Evolutionary conservation across 23 tunicate species (phyloP).

Genomic region (Ciona savignyi): DNA sequence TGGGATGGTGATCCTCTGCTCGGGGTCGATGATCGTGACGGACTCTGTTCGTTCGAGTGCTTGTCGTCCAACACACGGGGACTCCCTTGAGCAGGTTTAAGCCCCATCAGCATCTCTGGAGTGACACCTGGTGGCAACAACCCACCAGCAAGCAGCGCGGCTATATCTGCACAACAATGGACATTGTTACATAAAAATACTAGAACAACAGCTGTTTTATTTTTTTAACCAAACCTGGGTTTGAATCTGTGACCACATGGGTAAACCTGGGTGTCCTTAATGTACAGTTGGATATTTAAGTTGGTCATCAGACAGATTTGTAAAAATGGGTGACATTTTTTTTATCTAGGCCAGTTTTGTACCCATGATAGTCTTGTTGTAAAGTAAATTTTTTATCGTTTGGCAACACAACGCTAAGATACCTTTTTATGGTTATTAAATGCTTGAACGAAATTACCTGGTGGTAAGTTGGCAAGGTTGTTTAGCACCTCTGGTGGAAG

Average conservation of each 20-base stretch:
- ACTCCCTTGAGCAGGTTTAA: conserved; percentile 13
- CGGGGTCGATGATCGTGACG: conserved; percentile 44
- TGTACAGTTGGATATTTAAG: too few species aligned
- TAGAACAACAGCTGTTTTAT: too few species aligned
- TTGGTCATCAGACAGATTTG: too few species aligned
- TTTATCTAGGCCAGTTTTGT: neutral
- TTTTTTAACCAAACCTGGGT: too few species aligned
- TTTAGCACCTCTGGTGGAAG: conserved; percentile 46
- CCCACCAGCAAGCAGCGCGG: conserved; percentile 46
- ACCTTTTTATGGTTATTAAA: neutral
- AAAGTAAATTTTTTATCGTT: too few species aligned
- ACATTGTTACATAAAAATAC: neutral
- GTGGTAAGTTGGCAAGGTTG: conserved; percentile 34
- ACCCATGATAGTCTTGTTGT: neutral
- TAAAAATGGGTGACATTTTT: neutral
- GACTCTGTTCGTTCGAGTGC: conserved; percentile 19
- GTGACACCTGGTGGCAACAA: conserved; percentile 38
- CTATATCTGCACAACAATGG: conserved; percentile 21
- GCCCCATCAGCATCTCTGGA: conserved; percentile 36
- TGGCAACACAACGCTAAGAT: neutral
- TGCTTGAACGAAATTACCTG: conserved; percentile 12
- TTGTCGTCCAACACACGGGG: conserved; percentile 24
- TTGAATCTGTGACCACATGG: too few species aligned
- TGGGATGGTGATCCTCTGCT: conserved; percentile 42
- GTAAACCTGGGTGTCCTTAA: too few species aligned